A percentile compares a stretch with the other conserved stretches of the same genome.
phyloP scores from a whole-genome alignment of 2,888 invertebrate species.

The Steinernema scapterisci region DNA sequence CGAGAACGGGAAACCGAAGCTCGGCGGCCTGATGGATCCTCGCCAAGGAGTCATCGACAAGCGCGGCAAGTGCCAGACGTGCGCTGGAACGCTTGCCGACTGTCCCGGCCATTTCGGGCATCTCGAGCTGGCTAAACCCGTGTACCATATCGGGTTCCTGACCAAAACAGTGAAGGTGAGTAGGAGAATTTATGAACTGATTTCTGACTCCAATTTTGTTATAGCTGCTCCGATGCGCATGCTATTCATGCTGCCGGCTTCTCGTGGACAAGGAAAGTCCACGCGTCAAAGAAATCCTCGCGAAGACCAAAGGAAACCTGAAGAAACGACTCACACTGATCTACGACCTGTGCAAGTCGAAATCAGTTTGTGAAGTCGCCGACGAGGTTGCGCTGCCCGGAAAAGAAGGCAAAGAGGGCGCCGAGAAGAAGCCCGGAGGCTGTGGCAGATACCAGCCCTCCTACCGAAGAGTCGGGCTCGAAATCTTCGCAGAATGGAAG shows the following conservation, averaged over 20 bases:
- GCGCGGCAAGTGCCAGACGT: conserved; percentile 80
- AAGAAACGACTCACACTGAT: conserved; percentile 90
- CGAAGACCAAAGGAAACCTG: conserved; percentile 88
- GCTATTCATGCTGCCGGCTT: conserved; percentile 96
- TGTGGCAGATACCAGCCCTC: conserved; percentile 97
- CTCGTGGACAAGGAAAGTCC: conserved; percentile 90
- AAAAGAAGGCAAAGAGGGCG: conserved; percentile 47
- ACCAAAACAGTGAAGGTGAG: conserved; percentile 87
- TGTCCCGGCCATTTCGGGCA: conserved; percentile 99
- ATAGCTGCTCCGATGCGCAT: conserved; percentile 85
- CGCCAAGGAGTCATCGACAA: conserved; percentile 96
- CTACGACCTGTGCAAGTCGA: conserved; percentile 96
- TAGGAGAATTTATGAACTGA: too few species aligned
- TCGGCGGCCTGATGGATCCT: conserved; percentile 98
- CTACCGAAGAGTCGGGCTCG: conserved; percentile 84
- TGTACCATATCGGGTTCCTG: conserved; percentile 95
- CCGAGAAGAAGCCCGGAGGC: conserved; percentile 83
- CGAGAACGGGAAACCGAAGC: conserved; percentile 96
- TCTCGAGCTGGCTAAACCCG: conserved; percentile 95
- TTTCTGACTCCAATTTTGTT: neutral
- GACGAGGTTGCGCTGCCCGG: conserved; percentile 75
- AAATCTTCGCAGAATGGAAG: conserved; percentile 97
- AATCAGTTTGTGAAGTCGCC: conserved; percentile 96
- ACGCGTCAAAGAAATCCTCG: conserved; percentile 89
- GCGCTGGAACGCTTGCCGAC: conserved; percentile 94